These are phyloP conservation scores for Cheirogaleus major DNA, from an alignment of 2,797 vertebrate genomes.

Conservation along the genomic window DNA sequence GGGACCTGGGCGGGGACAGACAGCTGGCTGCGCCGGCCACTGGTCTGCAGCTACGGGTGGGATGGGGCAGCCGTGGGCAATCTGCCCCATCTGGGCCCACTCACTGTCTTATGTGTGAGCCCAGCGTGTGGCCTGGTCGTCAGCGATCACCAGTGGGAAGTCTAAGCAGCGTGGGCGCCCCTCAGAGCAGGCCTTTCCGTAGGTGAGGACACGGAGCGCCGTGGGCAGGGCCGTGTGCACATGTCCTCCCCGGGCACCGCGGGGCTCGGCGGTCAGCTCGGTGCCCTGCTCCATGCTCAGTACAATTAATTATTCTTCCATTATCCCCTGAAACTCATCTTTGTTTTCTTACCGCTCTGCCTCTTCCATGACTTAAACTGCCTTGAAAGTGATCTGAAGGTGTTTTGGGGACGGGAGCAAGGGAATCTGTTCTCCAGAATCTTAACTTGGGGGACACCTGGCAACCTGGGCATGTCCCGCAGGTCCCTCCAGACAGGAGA, in stretches of 20 bases:
- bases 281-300: not conserved
- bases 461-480: not conserved
- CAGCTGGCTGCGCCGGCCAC: not conserved
- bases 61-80: too few species aligned
- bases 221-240: not conserved
- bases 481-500: accelerated
- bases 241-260: too few species aligned
- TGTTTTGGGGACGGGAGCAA: not conserved
- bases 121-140: not conserved
- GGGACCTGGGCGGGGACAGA: not conserved
- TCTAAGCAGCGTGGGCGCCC: too few species aligned
- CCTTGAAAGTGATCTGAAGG: not conserved
- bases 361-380: not conserved
- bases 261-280: not conserved
- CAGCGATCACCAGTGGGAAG: too few species aligned
- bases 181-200: too few species aligned
- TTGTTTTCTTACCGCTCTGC: not conserved
- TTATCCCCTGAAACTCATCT: accelerated
- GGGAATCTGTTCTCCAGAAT: not conserved
- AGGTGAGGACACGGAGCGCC: not conserved
- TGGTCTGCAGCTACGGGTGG: not conserved
- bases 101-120: not conserved
- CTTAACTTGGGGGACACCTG: not conserved
- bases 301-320: accelerated
- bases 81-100: not conserved